These are phyloP conservation scores for Oscheius sp. DNA, from an alignment of 2,888 invertebrate species.

Conservation along the genomic window DNA sequence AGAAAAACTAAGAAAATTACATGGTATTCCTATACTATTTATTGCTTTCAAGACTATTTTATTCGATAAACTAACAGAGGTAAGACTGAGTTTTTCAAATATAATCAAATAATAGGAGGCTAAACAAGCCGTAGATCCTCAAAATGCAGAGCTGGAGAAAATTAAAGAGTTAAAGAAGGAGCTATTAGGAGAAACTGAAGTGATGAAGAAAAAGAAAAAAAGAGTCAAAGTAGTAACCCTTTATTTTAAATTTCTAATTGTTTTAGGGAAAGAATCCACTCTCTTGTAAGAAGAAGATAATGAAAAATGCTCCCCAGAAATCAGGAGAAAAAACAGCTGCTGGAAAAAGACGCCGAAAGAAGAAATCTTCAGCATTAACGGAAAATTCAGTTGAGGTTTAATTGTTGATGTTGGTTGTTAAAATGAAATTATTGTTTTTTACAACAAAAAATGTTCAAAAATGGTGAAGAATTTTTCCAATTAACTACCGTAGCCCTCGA, in stretches of 20 bases:
- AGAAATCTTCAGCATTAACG: not conserved
- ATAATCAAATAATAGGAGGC: slow-evolving; percentile 27
- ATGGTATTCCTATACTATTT: slow-evolving; percentile 62
- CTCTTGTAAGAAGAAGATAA: slow-evolving; percentile 65
- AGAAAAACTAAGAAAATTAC: slow-evolving; percentile 51
- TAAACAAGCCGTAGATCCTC: slow-evolving; percentile 22
- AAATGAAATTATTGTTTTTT: too few relatives aligned
- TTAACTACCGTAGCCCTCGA: too few relatives aligned
- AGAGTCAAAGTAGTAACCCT: slow-evolving; percentile 37
- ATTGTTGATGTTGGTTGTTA: too few relatives aligned
- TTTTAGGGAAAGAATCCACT: slow-evolving; percentile 64
- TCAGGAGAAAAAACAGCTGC: slow-evolving; percentile 39
- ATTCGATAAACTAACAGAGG: slow-evolving; percentile 50
- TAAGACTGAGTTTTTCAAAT: slow-evolving; percentile 31
- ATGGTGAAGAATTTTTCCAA: too few relatives aligned
- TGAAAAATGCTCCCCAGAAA: slow-evolving; percentile 32
- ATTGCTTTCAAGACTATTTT: slow-evolving; percentile 64
- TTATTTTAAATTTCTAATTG: not conserved
- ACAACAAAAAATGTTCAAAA: too few relatives aligned
- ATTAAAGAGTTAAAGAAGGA: slow-evolving; percentile 37
- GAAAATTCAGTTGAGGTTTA: not conserved
- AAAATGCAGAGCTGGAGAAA: slow-evolving; percentile 40
- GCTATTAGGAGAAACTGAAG: not conserved
- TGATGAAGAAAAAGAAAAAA: slow-evolving; percentile 35
- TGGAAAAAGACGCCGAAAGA: slow-evolving; percentile 40